Percentiles rank a stretch among this genome's conserved stretches.
phyloP scores from a whole-genome alignment of 2,113 vertebrate species.

The Rhinichthys klamathensis region DNA sequence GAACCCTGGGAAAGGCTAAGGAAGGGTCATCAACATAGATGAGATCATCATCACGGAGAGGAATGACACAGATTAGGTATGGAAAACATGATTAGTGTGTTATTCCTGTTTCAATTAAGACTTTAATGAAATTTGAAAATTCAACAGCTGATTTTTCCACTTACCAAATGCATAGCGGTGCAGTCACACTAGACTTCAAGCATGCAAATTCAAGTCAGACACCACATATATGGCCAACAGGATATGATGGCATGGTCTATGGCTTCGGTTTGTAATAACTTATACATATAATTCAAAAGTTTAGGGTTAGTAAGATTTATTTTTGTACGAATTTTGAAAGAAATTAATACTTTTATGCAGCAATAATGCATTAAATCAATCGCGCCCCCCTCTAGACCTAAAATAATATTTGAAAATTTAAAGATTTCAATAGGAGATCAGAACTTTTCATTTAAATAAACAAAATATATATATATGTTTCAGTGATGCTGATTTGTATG shows the following conservation, averaged over 20 bases:
- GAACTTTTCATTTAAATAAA: no score
- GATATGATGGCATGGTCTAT: not conserved
- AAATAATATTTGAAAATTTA: no score
- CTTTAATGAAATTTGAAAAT: slow-evolving; percentile 15
- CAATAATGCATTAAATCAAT: not conserved
- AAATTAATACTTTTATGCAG: not conserved
- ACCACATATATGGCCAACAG: not conserved
- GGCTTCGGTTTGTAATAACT: not conserved
- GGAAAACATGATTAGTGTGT: slow-evolving; percentile 29
- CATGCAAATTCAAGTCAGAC: not conserved
- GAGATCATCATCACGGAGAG: slow-evolving; percentile 20
- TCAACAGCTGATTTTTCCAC: slow-evolving; percentile 16
- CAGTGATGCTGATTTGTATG: no score
- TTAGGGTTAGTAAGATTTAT: not conserved
- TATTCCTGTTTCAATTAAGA: slow-evolving; percentile 20
- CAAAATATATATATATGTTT: no score
- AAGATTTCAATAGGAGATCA: no score
- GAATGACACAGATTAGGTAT: not conserved
- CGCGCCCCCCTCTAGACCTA: no score
- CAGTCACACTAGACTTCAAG: not conserved
- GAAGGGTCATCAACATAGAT: slow-evolving; percentile 34
- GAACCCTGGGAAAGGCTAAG: slow-evolving; percentile 23
- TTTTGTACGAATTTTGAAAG: not conserved
- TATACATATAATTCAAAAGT: not conserved
- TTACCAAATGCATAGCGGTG: not conserved